Base-by-base conservation (phyloP, 92 coral and sea anemone species). In the Palythoa grandiflora region DNA sequence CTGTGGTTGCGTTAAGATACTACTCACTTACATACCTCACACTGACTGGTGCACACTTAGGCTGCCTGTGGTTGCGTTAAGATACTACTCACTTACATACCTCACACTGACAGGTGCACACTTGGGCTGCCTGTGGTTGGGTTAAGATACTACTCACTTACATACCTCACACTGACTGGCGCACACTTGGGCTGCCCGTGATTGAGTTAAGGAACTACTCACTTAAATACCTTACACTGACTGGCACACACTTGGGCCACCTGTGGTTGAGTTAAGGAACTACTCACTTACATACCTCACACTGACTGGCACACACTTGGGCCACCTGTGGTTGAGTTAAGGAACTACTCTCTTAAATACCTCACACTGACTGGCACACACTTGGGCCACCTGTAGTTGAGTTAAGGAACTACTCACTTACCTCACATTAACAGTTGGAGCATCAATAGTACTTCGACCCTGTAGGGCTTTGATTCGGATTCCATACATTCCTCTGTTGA, bases 391-490 rank as follows among this genome's bases (percentile, higher is more conserved):
- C 3, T 16, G 21, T 16, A 9, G 21, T 63, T 21, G 28, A 63
- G 17, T 20, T 14, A 70, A n/a, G n/a, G n/a, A 68, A 68, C 14
- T 36, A 66, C 92, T 75, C 75, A 96, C 92, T 75, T 71, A 96
- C 98, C 98, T 96, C 39, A 96, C 84, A 36, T 83, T 92, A 9
- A 96, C 77, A 12, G 92, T 89, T 0, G 97, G 95, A 1, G 98
- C 98, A 71, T 96, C 98, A 38, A 96, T 61, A 0, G 98, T 75
- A 14, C 93, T 89, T 74, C 98, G 88, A 38, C 98, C 98, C 63
- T 89, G 90, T 10, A 96, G 89, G 9, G 98, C 98, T 50, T 96
- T 96, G 84, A 96, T 94, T 77, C 98, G 79, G 70, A 96, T 93
- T 47, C 97, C 98, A 79, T 96, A 94, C 87, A 93, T 93, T 48